phyloP scores from a whole-genome alignment of 2,888 invertebrate genomes.

The Mesodorylaimus sp. region DNA sequence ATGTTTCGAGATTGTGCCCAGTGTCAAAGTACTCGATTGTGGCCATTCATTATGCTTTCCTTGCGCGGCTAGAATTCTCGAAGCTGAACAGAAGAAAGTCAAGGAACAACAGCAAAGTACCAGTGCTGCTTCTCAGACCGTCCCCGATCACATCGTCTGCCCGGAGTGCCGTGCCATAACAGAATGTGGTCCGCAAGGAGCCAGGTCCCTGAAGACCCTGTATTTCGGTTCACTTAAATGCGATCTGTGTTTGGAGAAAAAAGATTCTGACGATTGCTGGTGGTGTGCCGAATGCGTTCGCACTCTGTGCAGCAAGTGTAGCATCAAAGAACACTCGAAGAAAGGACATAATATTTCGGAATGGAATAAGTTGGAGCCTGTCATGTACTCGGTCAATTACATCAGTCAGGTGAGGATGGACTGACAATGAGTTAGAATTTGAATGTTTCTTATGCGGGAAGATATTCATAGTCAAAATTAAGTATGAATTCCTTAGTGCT shows the following conservation, averaged over 20 bases:
- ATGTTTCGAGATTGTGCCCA: slow-evolving; percentile 11
- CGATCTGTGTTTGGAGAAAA: slow-evolving; percentile 11
- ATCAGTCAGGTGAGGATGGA: slow-evolving; percentile 2
- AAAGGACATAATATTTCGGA: slow-evolving; percentile 8
- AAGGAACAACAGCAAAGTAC: background rate
- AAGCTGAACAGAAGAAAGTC: background rate
- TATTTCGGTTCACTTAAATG: slow-evolving; percentile 13
- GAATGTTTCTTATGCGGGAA: too few species aligned
- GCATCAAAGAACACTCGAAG: slow-evolving; percentile 12
- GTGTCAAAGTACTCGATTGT: slow-evolving; percentile 12
- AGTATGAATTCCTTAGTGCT: too few species aligned
- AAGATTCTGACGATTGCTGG: slow-evolving; percentile 12
- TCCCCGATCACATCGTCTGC: slow-evolving; percentile 4
- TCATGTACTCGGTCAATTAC: slow-evolving; percentile 11
- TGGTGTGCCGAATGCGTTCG: slow-evolving; percentile 6
- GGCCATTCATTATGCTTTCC: slow-evolving; percentile 8
- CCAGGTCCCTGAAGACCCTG: slow-evolving; percentile 6
- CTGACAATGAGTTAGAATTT: background rate
- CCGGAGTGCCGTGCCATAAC: slow-evolving; percentile 11
- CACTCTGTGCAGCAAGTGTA: slow-evolving; percentile 12
- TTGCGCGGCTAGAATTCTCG: slow-evolving; percentile 4
- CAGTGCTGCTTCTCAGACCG: background rate
- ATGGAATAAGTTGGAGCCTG: slow-evolving; percentile 13
- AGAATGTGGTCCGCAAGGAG: slow-evolving; percentile 3
- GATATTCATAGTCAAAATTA: too few species aligned